Evolutionary conservation across 1,140 invertebrate genomes (phyloP).

Genomic region (Rhizoglyphus robini): DNA sequence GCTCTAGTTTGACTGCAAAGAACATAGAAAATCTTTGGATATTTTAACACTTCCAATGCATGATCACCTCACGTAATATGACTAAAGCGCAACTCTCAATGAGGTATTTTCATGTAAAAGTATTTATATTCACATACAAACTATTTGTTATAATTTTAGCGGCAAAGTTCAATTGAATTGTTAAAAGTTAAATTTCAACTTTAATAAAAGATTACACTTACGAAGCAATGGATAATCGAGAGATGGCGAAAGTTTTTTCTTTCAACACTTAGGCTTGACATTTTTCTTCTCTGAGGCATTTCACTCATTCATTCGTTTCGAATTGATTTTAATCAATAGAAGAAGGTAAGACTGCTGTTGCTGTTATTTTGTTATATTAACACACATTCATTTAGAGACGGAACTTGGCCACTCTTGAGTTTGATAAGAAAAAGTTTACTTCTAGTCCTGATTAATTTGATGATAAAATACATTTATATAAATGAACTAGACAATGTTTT

Average conservation of each 20-base stretch:
- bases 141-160: too few relatives aligned
- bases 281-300: conserved; percentile 85
- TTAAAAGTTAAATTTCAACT: too few relatives aligned
- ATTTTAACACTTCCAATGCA: conserved; percentile 44
- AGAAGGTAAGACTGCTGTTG: conserved; percentile 53
- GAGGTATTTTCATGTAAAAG: background rate
- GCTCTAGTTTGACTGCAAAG: conserved; percentile 57
- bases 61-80: background rate
- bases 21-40: conserved; percentile 61
- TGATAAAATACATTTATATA: conserved; percentile 1
- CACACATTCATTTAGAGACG: background rate
- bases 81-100: background rate
- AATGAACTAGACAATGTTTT: background rate
- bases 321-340: conserved; percentile 73
- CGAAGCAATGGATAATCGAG: conserved; percentile 74
- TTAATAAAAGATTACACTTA: conserved; percentile 74
- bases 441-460: background rate
- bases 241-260: conserved; percentile 68
- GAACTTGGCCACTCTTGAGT: background rate
- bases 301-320: conserved; percentile 71
- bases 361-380: background rate
- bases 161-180: conserved; percentile 58
- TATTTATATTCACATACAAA: conserved; percentile 18
- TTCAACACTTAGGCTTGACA: conserved; percentile 65
- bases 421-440: conserved; percentile 6